phyloP scores from a whole-genome alignment of 2,797 vertebrate genomes.

The Fundulus diaphanus region DNA sequence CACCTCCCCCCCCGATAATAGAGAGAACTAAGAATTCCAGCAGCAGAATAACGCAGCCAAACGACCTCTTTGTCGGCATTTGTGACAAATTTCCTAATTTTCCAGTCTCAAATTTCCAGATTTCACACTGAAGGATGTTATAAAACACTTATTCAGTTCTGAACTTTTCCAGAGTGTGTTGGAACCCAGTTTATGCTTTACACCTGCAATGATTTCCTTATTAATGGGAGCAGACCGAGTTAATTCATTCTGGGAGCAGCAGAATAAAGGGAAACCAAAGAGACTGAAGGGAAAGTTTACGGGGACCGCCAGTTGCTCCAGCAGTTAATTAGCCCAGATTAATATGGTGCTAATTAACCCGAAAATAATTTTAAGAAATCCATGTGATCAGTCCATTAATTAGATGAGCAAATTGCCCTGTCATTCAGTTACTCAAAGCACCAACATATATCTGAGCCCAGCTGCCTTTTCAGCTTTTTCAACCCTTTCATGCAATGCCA shows the following conservation, averaged over 20 bases:
- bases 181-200: not conserved
- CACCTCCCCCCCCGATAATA: not conserved
- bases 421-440: slow-evolving; percentile 69
- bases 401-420: slow-evolving; percentile 75
- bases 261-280: slow-evolving; percentile 38
- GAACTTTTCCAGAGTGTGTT: not conserved
- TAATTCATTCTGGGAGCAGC: slow-evolving; percentile 45
- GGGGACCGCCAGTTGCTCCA: slow-evolving; percentile 53
- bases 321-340: slow-evolving; percentile 73
- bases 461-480: slow-evolving; percentile 37
- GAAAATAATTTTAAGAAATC: slow-evolving; percentile 41
- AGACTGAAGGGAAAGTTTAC: slow-evolving; percentile 39
- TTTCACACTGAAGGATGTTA: too few species aligned
- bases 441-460: slow-evolving; percentile 39
- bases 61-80: not conserved
- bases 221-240: slow-evolving; percentile 49
- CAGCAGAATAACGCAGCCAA: not conserved
- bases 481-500: slow-evolving; percentile 27
- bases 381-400: slow-evolving; percentile 63
- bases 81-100: not conserved
- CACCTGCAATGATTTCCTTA: slow-evolving; percentile 41
- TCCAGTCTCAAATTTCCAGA: too few species aligned
- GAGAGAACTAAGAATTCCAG: not conserved
- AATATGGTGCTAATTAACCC: slow-evolving; percentile 74
- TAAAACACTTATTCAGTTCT: not conserved